Percentiles rank a stretch among this genome's conserved stretches.
Conservation (phyloP, 2,888 invertebrate species). For the Pseudanteris insignis region DNA sequence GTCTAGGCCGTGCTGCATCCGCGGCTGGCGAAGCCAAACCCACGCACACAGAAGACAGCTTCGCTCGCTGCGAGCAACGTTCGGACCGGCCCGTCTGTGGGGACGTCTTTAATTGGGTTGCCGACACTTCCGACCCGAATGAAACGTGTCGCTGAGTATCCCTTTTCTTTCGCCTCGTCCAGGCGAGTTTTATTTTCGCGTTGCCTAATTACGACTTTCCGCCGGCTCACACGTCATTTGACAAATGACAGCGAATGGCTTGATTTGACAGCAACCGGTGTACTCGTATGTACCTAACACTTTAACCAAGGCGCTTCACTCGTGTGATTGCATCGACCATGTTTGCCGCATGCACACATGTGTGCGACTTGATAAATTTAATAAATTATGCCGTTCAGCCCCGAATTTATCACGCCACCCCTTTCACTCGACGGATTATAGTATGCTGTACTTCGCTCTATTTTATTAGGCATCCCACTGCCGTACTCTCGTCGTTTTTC, state of each 20-base stretch:
- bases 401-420: constrained; percentile 57
- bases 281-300: constrained; percentile 29
- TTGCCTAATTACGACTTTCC: too few species aligned
- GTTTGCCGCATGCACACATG: constrained; percentile 33
- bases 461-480: constrained; percentile 51
- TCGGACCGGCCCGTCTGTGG: constrained; percentile 53
- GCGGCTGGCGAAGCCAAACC: constrained; percentile 31
- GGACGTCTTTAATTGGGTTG: constrained; percentile 67
- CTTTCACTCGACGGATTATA: constrained; percentile 42
- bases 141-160: too few species aligned
- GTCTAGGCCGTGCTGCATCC: constrained; percentile 22
- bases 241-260: too few species aligned
- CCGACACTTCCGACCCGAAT: too few species aligned
- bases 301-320: constrained; percentile 41
- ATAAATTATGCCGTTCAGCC: constrained; percentile 58
- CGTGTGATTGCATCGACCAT: constrained; percentile 40
- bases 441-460: constrained; percentile 48
- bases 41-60: constrained; percentile 32
- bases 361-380: constrained; percentile 55
- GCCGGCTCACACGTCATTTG: too few species aligned
- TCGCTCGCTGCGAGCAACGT: constrained; percentile 28
- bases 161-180: too few species aligned
- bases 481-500: constrained; percentile 26
- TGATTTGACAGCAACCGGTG: constrained; percentile 23
- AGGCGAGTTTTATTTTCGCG: too few species aligned